phyloP scores from a whole-genome alignment of 2,797 vertebrate genomes.

The Hybognathus amarus region DNA sequence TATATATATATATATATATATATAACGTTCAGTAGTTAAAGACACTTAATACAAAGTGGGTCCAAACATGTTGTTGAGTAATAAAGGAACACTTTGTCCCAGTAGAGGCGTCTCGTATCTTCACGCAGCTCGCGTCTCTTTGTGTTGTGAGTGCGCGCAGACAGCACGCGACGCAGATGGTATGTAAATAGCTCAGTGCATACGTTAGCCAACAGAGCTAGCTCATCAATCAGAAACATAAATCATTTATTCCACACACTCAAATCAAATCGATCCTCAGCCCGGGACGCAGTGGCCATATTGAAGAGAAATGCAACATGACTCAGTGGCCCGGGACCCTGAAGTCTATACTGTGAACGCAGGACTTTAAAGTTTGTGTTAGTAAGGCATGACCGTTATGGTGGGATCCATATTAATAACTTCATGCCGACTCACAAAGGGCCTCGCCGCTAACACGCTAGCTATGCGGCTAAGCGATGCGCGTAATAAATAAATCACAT shows the following conservation, averaged over 20 bases:
- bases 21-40: neutral
- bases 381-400: slow-evolving; percentile 31
- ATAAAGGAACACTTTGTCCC: neutral
- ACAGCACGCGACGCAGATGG: slow-evolving; percentile 37
- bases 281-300: neutral
- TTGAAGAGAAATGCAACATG: neutral
- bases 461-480: slow-evolving; percentile 38
- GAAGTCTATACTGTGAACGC: neutral
- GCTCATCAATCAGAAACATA: slow-evolving; percentile 29
- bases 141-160: slow-evolving; percentile 45
- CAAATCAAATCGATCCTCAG: neutral
- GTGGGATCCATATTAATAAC: slow-evolving; percentile 74
- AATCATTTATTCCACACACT: slow-evolving; percentile 22
- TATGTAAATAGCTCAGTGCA: slow-evolving; percentile 47
- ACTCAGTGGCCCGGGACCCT: neutral
- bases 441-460: slow-evolving; percentile 48
- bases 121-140: slow-evolving; percentile 23
- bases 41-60: neutral
- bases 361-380: slow-evolving; percentile 17
- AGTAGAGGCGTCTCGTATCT: neutral
- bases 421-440: slow-evolving; percentile 78
- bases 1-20: too few relatives aligned
- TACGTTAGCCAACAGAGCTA: slow-evolving; percentile 44
- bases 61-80: neutral
- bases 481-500: slow-evolving; percentile 14